These are phyloP conservation scores for Lerema accius DNA, from an alignment of 1,140 invertebrate genomes.

Conservation along the genomic window DNA sequence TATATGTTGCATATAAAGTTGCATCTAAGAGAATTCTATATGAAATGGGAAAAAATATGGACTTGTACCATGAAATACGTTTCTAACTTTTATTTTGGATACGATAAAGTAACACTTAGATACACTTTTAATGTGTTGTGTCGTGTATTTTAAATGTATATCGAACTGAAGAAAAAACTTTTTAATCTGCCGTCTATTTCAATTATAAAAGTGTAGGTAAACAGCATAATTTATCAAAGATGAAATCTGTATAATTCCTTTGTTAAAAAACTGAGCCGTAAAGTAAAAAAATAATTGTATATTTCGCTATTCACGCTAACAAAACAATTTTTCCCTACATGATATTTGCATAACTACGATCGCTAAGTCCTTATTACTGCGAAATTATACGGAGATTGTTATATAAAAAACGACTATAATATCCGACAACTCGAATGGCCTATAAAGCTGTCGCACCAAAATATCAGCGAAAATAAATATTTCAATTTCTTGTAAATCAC, in stretches of 20 bases:
- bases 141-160: too few species aligned
- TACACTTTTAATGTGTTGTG: too few species aligned
- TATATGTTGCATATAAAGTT: too few species aligned
- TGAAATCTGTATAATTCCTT: background rate
- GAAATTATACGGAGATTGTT: constrained; percentile 25
- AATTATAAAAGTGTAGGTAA: background rate
- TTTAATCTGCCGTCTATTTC: too few species aligned
- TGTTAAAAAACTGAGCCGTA: background rate
- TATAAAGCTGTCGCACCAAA: constrained; percentile 17
- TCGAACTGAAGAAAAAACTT: too few species aligned
- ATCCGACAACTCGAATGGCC: constrained; percentile 22
- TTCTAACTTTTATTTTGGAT: too few species aligned
- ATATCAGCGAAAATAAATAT: constrained; percentile 21
- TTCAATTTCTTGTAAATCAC: constrained; percentile 13
- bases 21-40: too few species aligned
- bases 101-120: too few species aligned
- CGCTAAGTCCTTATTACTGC: constrained; percentile 26
- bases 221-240: background rate
- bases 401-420: constrained; percentile 20
- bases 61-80: too few species aligned
- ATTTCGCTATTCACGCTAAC: constrained; percentile 7
- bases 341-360: constrained; percentile 24
- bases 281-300: constrained; percentile 6
- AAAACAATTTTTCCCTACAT: constrained; percentile 14
- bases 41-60: too few species aligned